Evolutionary conservation across 1,140 invertebrate genomes (phyloP).

Genomic region (Lycorma delicatula): DNA sequence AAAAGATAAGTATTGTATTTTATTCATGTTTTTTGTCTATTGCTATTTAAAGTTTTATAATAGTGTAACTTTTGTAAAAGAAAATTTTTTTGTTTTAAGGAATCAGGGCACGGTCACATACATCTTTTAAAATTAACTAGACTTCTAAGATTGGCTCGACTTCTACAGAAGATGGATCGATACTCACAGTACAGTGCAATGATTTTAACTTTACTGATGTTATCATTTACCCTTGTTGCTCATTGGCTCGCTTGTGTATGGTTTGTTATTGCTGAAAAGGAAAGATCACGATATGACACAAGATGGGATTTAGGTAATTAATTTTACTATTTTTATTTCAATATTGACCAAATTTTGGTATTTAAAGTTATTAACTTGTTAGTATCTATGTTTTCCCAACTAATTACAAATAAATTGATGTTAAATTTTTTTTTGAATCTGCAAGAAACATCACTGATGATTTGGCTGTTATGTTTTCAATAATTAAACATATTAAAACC

Average conservation of each 20-base stretch:
- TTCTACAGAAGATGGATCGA: conserved; percentile 96
- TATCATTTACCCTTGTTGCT: conserved; percentile 90
- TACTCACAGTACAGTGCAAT: conserved; percentile 96
- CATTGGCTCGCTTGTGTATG: conserved; percentile 99
- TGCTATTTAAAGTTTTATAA: neutral
- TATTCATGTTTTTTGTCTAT: too few relatives aligned
- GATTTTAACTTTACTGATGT: conserved; percentile 91
- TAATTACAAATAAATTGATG: too few relatives aligned
- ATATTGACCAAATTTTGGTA: too few relatives aligned
- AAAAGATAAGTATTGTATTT: too few relatives aligned
- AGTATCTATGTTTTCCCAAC: too few relatives aligned
- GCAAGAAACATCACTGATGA: too few relatives aligned
- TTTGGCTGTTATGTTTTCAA: too few relatives aligned
- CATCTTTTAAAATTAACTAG: conserved; percentile 94
- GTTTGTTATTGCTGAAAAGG: conserved; percentile 93
- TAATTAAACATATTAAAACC: too few relatives aligned
- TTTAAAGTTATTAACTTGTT: too few relatives aligned
- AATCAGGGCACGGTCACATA: conserved; percentile 66
- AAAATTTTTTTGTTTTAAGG: conserved; percentile 38
- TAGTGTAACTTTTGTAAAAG: too few relatives aligned
- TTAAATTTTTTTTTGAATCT: too few relatives aligned
- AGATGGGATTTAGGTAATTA: conserved; percentile 70
- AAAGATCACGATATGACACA: conserved; percentile 57
- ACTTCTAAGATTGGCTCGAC: conserved; percentile 77
- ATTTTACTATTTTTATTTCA: too few relatives aligned